These are phyloP conservation scores for Heterohyrax brucei DNA, from an alignment of 2,797 vertebrate species.

Conservation along the genomic window DNA sequence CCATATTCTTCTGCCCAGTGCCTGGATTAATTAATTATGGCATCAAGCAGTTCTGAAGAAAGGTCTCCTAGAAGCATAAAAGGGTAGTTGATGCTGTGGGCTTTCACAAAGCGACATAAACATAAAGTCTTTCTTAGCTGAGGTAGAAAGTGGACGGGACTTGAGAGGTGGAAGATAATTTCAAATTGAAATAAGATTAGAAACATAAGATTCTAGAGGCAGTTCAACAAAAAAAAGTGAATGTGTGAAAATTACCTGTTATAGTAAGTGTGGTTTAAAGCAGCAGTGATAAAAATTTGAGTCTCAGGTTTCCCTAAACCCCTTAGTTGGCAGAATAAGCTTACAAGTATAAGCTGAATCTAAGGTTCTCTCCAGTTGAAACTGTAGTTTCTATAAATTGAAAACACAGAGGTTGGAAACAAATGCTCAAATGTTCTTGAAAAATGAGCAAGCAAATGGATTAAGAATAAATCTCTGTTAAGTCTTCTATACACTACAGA, in stretches of 20 bases:
- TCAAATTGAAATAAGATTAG: conserved; percentile 59
- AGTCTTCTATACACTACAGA: neutral
- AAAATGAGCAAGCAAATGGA: conserved; percentile 68
- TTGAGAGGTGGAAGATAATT: conserved; percentile 23
- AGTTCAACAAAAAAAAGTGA: neutral
- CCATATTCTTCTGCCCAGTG: neutral
- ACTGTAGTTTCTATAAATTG: conserved; percentile 48
- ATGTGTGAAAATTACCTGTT: conserved; percentile 49
- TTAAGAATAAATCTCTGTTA: conserved; percentile 51
- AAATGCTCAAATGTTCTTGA: conserved; percentile 57
- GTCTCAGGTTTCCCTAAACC: conserved; percentile 58
- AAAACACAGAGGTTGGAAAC: conserved; percentile 54
- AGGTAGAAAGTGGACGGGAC: neutral
- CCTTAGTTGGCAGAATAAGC: conserved; percentile 60
- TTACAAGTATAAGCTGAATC: conserved; percentile 39
- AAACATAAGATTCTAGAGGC: conserved; percentile 50
- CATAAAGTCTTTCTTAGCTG: neutral
- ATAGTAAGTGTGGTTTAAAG: conserved; percentile 51
- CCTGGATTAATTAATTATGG: neutral
- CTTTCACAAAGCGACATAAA: neutral
- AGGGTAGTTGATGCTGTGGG: neutral
- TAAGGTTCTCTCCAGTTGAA: conserved; percentile 36
- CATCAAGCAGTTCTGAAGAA: conserved; percentile 1
- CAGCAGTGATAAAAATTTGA: conserved; percentile 55
- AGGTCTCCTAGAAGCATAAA: neutral